Base-by-base conservation (phyloP, 2,113 vertebrate genomes). In the Pachyramphus minor region DNA sequence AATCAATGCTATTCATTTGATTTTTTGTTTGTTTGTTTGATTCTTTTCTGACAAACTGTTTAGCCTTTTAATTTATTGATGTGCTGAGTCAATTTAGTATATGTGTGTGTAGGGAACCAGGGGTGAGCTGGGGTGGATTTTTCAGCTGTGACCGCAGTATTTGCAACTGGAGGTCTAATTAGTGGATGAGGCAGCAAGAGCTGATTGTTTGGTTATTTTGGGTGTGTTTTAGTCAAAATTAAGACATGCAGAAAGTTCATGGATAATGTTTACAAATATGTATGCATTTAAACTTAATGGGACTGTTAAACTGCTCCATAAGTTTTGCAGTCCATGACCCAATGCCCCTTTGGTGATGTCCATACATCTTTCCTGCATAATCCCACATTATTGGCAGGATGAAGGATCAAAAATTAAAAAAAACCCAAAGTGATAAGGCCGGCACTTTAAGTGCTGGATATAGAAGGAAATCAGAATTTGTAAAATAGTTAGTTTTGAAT, bases 31-130 rank as follows among this genome's bases (percentile, higher is more conserved):
- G 22, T n/a, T 79, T 39, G 9, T 42, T 93, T 83, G 20, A 74
- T 87, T 90, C 6, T 67, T 81, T 86, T 71, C 33, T 92, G 92
- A 80, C 75, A 85, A 84, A 45, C 33, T 77, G 33, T 88, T 96
- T 86, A 63, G 44, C 44, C 47, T 67, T 30, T 74, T 84, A 66
- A 89, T 89, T 91, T 76, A 76, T 42, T 75, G 66, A 58, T 1
- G 1, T 62, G 37, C 28, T 78, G 41, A 79, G 37, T 87, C 88
- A 69, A 77, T 77, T 90, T 23, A 50, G 73, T 45, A 24, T 58
- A 69, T 89, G 31, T 60, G 3, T 84, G 23, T 56, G 16, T 25
- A 52, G 33, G 30, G 22, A 6, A 28, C 7, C 31, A 44, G 33
- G 25, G 21, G 9, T 75, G 66, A 82, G 13, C 35, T 87, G 35